Base-by-base conservation (phyloP, 2,113 vertebrate species). In the Gobio gobio region DNA sequence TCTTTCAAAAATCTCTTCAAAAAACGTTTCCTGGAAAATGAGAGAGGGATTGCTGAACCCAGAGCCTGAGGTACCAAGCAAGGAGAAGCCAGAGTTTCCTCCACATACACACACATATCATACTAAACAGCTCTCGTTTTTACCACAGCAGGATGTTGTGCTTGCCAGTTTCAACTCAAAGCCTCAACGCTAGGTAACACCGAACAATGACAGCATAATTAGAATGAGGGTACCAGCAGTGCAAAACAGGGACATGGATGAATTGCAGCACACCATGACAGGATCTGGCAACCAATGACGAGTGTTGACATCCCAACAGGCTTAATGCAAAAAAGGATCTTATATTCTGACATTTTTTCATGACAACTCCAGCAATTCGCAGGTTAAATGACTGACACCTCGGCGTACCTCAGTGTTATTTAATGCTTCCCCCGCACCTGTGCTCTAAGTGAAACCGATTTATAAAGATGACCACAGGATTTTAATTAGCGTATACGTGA, bases 191-290 rank as follows among this genome's bases (percentile, higher is more conserved):
- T 90, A 91, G 88, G 87, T 91, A 90, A 85, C 87, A 85, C 83
- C 45, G 86, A 92, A 94, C 92, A 94, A 93, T 92, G 89, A 84
- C 86, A 82, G 78, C 3, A 66, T 93, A 90, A 94, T 94, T 89
- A 92, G 88, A 86, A 93, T 92, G 90, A 91, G 92, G 92, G 92
- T 91, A 91, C 90, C 91, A 90, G 94, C 91, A 91, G 84, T 87
- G 84, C 80, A 79, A 82, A 70, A 45, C 26, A 45, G 74, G 88
- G 73, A 78, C 10, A 80, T 83, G 72, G 75, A 83, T 81, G 26
- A 29, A 59, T 82, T 14, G 78, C 86, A 47, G 26, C 74, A 22
- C 49, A 92, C 90, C 92, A 88, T 86, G 89, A 91, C 91, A 89
- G 91, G 74, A 12, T 89, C 87, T 78, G 76, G 76, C 76, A 78